phyloP scores from a whole-genome alignment of 2,113 vertebrate species.

The Dicerorhinus sumatrensis region DNA sequence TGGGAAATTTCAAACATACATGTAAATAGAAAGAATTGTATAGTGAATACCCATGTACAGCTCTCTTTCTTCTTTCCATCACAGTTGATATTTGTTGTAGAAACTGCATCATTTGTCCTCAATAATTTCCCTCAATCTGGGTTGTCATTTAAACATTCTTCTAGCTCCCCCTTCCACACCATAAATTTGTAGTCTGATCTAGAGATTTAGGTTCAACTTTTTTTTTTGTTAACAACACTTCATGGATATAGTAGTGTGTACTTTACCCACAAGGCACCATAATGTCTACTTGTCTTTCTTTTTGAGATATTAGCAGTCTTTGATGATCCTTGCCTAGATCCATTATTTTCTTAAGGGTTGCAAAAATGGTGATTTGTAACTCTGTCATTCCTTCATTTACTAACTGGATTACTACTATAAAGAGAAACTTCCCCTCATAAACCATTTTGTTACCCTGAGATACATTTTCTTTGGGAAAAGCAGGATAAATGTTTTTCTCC shows the following conservation, averaged over 20 bases:
- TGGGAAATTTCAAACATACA: not conserved
- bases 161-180: not conserved
- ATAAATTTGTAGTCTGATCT: not conserved
- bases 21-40: not conserved
- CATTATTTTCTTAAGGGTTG: constrained; percentile 11
- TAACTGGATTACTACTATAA: constrained; percentile 34
- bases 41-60: not conserved
- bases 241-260: not conserved
- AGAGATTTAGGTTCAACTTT: not conserved
- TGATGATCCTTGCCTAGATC: not conserved
- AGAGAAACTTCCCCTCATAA: constrained; percentile 27
- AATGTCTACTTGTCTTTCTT: not conserved
- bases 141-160: constrained; percentile 25
- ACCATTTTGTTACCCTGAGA: constrained; percentile 41
- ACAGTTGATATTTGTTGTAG: constrained; percentile 5
- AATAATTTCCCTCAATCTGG: not conserved
- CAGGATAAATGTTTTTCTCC: not conserved
- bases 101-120: constrained; percentile 22
- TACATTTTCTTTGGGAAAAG: constrained; percentile 32
- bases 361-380: constrained; percentile 41
- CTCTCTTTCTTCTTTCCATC: not conserved
- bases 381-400: constrained; percentile 28
- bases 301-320: not conserved
- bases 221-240: not conserved
- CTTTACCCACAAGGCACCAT: not conserved